Evolutionary conservation across 2,888 invertebrate species (phyloP).

Genomic region (Helicoverpa assulta): DNA sequence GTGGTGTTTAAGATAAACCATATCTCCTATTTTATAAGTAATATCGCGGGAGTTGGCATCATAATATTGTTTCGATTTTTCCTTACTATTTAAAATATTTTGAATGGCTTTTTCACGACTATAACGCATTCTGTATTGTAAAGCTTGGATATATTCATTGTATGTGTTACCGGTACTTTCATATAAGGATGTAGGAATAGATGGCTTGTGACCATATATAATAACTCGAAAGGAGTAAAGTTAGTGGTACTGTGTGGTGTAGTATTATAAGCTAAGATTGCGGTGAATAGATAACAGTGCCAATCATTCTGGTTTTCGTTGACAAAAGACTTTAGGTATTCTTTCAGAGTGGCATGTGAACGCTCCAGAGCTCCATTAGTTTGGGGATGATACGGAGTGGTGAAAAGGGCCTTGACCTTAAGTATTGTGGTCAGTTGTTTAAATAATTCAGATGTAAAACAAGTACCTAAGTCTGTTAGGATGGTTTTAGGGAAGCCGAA

Average conservation of each 20-base stretch:
- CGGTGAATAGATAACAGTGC: constrained; percentile 6
- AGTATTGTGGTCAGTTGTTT: constrained; percentile 1
- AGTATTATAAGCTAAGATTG: constrained; percentile 2
- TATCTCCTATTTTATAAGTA: constrained; percentile 15
- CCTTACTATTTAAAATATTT: constrained; percentile 59
- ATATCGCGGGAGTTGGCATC: constrained; percentile 32
- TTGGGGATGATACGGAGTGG: constrained; percentile 19
- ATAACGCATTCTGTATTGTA: constrained; percentile 60
- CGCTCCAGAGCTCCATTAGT: constrained; percentile 17
- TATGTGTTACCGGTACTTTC: constrained; percentile 24
- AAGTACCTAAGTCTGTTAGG: constrained; percentile 6
- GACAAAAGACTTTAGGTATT: constrained; percentile 16
- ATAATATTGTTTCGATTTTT: constrained; percentile 63
- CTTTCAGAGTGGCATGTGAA: constrained; percentile 6
- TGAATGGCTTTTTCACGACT: constrained; percentile 40
- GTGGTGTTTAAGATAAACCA: constrained; percentile 58
- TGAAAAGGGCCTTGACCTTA: constrained; percentile 7
- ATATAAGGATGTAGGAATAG: constrained; percentile 3
- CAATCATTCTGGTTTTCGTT: constrained; percentile 11
- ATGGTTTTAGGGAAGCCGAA: constrained; percentile 13
- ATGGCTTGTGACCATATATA: constrained; percentile 2
- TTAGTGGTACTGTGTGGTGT: neutral
- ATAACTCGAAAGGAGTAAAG: constrained; percentile 1
- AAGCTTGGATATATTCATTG: constrained; percentile 60
- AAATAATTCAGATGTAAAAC: constrained; percentile 5